These are phyloP conservation scores for Amaurobius ferox DNA, from an alignment of 2,888 invertebrate genomes.

Conservation along the genomic window DNA sequence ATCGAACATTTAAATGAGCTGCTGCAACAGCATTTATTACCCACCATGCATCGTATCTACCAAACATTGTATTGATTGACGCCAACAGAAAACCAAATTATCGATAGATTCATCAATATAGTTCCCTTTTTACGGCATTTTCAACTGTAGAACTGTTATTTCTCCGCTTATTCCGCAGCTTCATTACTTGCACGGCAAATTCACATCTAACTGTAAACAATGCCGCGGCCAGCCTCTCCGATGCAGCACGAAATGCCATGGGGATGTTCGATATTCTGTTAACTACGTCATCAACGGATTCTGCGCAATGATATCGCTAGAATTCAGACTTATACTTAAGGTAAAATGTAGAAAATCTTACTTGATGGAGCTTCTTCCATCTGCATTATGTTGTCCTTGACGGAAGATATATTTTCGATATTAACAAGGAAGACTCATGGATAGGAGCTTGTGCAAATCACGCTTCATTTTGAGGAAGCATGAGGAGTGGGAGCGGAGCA, in stretches of 20 bases:
- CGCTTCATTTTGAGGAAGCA: neutral
- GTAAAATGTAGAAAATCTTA: conserved; percentile 40
- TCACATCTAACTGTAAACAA: neutral
- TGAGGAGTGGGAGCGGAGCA: conserved; percentile 17
- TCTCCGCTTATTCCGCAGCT: neutral
- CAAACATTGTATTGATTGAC: neutral
- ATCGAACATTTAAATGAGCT: neutral
- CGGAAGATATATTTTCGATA: conserved; percentile 37
- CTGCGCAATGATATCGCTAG: conserved; percentile 37
- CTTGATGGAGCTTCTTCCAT: conserved; percentile 38
- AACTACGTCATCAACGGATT: conserved; percentile 19
- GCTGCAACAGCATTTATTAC: neutral
- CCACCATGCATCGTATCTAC: neutral
- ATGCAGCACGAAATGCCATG: neutral
- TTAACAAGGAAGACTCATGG: conserved; percentile 30
- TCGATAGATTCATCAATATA: neutral
- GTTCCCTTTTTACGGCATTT: neutral
- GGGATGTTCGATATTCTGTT: neutral
- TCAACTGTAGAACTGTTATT: neutral
- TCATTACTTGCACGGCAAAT: neutral
- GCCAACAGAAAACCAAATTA: neutral
- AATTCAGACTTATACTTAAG: neutral
- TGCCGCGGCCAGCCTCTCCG: neutral
- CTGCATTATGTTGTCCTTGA: conserved; percentile 7
- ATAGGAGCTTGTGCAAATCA: neutral